Conservation (phyloP, 2,888 invertebrate genomes). For the Xestia rhomboidea region DNA sequence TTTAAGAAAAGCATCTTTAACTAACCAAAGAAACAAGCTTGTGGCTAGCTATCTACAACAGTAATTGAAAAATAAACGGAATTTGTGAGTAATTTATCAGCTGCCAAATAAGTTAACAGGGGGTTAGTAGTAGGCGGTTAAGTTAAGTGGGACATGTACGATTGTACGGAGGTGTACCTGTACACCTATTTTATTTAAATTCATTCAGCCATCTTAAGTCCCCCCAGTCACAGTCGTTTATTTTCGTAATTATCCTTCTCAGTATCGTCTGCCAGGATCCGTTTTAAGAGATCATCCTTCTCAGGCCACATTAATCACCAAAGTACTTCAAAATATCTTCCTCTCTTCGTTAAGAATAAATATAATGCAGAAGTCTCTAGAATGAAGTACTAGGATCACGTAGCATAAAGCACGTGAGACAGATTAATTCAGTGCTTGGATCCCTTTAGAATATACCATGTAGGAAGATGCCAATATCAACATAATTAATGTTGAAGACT, state of each 20-base stretch:
- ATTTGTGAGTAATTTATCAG: not conserved
- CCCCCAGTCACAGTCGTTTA: not conserved
- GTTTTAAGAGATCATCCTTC: conserved; percentile 1
- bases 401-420: not conserved
- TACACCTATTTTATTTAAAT: not conserved
- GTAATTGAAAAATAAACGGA: not conserved
- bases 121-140: too few relatives aligned
- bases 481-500: not conserved
- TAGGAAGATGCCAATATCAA: conserved; percentile 2
- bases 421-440: conserved; percentile 4
- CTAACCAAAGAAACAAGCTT: not conserved
- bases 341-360: not conserved
- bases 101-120: not conserved
- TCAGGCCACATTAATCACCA: not conserved
- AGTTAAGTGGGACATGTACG: too few relatives aligned
- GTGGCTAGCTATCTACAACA: not conserved
- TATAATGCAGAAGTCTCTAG: not conserved
- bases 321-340: not conserved
- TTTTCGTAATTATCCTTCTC: not conserved
- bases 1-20: too few relatives aligned
- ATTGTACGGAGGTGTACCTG: too few relatives aligned
- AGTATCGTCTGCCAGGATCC: not conserved
- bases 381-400: conserved; percentile 20
- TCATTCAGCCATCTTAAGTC: not conserved
- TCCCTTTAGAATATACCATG: not conserved